Evolutionary conservation across 2,797 vertebrate species (phyloP), one percentile per base, ranked within the genome.

Genomic region (Gallinago nigripennis): DNA sequence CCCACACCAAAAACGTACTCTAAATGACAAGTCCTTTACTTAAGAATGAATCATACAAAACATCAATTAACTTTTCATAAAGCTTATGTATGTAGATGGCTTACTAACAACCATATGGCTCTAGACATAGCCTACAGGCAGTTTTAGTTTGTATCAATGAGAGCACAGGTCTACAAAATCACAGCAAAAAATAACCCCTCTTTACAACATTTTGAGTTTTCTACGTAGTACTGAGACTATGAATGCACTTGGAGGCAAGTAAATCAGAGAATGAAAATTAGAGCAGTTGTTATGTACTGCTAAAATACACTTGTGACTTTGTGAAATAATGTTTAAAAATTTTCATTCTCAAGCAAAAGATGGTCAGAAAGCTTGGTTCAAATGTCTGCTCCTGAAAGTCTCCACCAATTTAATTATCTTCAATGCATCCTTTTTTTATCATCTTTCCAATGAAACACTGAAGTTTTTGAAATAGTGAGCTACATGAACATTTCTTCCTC

Each of bases 181-280:
- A 90, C 66, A 84, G 70, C 21, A 7, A 73, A 85, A 85, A 84
- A 66, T 76, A 83, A 28, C 41, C 5, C 61, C 83, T 91, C 93
- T 81, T 91, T 93, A 79, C 84, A 93, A 93, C 41, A 82, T 86
- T 93, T 85, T 76, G 86, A 90, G n/a, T 94, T 96, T 97, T 82
- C 79, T 93, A 58, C 3, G 1, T 71, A 68, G 94, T 95, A 82
- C 53, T 97, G 93, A 88, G 72, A 73, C 82, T 95, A 79, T 46
- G 88, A 96, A 97, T 66, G 92, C 73, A 95, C 78, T 70, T 90
- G 91, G 82, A 97, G 75, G 48, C 88, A 97, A 94, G 91, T 78
- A 92, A 96, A 95, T 78, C 79, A 84, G 93, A 93, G 82, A 94
- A 95, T 68, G 70, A 89, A 93, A 95, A 94, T 48, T 48, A 90